Conservation (phyloP, 2,113 vertebrate species). For the Antennarius striatus region DNA sequence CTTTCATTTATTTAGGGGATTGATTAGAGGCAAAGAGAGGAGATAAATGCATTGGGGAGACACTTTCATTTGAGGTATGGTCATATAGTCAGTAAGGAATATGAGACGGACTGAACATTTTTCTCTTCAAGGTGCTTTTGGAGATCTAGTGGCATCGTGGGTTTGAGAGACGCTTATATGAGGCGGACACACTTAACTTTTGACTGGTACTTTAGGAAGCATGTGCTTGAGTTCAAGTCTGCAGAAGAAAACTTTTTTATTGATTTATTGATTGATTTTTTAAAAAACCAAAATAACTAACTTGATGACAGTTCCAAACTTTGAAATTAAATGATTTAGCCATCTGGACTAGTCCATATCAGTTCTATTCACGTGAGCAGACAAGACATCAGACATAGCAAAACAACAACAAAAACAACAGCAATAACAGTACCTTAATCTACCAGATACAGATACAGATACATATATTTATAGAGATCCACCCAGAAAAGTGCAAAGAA, state of each 20-base stretch:
- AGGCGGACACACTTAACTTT: neutral
- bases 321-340: neutral
- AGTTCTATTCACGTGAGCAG: constrained; percentile 56
- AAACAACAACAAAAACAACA: constrained; percentile 33
- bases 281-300: neutral
- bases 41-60: constrained; percentile 74
- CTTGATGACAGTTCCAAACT: neutral
- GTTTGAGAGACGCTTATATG: constrained; percentile 25
- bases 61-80: constrained; percentile 73
- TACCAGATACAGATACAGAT: constrained; percentile 26
- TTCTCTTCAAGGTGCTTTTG: constrained; percentile 63
- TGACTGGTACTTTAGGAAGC: neutral
- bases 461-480: constrained; percentile 5
- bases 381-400: constrained; percentile 34
- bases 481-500: neutral
- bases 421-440: constrained; percentile 57
- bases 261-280: neutral
- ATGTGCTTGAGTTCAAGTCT: constrained; percentile 5
- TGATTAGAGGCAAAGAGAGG: constrained; percentile 71
- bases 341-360: constrained; percentile 16
- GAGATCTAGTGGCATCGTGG: constrained; percentile 25
- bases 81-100: constrained; percentile 66
- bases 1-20: constrained; percentile 76
- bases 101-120: constrained; percentile 65
- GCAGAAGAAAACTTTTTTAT: neutral